These are phyloP conservation scores for Micrasema longulum DNA, from an alignment of 1,140 invertebrate species.

Conservation along the genomic window DNA sequence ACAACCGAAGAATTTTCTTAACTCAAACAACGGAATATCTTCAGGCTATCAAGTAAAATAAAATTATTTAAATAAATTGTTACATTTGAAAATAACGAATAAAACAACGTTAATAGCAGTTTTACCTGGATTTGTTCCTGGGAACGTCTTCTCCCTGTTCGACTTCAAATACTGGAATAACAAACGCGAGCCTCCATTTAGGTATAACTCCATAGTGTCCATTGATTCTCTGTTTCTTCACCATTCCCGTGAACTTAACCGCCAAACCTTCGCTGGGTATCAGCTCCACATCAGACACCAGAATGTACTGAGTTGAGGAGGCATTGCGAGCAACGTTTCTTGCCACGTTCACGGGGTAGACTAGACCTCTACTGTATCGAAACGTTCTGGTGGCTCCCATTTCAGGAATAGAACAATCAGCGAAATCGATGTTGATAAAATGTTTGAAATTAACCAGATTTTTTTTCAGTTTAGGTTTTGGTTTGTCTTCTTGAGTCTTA, in stretches of 20 bases:
- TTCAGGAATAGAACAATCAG: slow-evolving; percentile 62
- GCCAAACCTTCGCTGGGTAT: slow-evolving; percentile 76
- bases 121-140: slow-evolving; percentile 64
- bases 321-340: slow-evolving; percentile 76
- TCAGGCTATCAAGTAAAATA: no score
- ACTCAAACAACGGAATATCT: no score
- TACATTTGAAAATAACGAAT: no score
- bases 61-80: no score
- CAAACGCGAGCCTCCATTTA: slow-evolving; percentile 69
- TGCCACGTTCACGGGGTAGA: slow-evolving; percentile 83
- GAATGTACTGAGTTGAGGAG: slow-evolving; percentile 73
- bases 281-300: slow-evolving; percentile 84
- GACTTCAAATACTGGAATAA: slow-evolving; percentile 82
- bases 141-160: slow-evolving; percentile 72
- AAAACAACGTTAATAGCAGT: no score
- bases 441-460: slow-evolving; percentile 3
- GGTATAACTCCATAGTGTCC: slow-evolving; percentile 43
- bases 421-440: slow-evolving; percentile 53
- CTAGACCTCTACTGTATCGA: slow-evolving; percentile 67
- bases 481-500: no score
- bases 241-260: slow-evolving; percentile 72
- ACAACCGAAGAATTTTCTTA: no score
- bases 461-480: slow-evolving; percentile 32
- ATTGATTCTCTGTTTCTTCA: slow-evolving; percentile 59
- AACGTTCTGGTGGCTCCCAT: slow-evolving; percentile 64